Base-by-base conservation (phyloP, 2,797 vertebrate species). In the Spatula clypeata region DNA sequence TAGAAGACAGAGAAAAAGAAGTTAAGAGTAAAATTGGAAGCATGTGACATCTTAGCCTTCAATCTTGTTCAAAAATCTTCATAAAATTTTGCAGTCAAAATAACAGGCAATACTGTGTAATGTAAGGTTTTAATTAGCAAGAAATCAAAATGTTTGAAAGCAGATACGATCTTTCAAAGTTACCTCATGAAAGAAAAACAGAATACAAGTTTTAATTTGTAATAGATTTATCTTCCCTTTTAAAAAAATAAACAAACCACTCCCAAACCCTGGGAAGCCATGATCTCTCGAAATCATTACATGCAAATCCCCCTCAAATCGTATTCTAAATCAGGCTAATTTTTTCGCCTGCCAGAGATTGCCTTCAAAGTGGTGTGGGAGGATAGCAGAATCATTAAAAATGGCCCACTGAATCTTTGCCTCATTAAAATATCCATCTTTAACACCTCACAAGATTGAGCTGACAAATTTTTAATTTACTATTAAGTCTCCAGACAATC, bases 81-180 rank as follows among this genome's bases (percentile, higher is more conserved):
- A 53, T 18, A 83, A 74, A 92, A 81, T 32, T 1, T 54, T 60
- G 15, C 18, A 38, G 7, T 54, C 13, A 73, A 61, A 75, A 9
- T 3, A 94, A 83, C 73, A 72, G 2, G 0, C 8, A 44, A 51
- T 40, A 38, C 3, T 19, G 4, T 55, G 9, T 29, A 38, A 64
- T 60, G 2, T 13, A 70, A 0, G n/a, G 73, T 70, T 64, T 53
- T 67, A 32, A 62, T 54, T 86, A 76, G 6, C 0, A 1, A 70
- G 19, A 72, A 84, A 79, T 51, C 9, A 66, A 54, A 77, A 26
- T 0, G 70, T 57, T 57, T 60, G 2, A 73, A 90, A 85, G 44
- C 16, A 72, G 47, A 54, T 21, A 29, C 0, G 0, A 0, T 27
- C 7, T 55, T 87, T 71, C 0, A 83, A 60, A 77, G 54, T 34